Evolutionary conservation across 2,113 vertebrate species (phyloP).

Genomic region (Megaceryle maxima): DNA sequence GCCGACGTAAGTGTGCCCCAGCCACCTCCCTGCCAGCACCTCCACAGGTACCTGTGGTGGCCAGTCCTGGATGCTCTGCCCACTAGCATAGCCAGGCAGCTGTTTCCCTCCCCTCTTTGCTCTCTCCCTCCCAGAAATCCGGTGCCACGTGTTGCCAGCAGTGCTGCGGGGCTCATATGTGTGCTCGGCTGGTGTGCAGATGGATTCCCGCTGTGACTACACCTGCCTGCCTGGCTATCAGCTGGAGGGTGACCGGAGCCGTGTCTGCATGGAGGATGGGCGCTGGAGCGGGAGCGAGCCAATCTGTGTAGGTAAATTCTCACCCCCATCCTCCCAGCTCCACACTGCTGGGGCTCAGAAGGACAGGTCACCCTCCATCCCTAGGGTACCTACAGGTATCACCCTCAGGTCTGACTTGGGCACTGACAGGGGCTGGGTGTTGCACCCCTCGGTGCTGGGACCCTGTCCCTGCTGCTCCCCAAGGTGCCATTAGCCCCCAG

Average conservation of each 20-base stretch:
- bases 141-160: constrained; percentile 82
- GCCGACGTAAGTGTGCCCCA: constrained; percentile 83
- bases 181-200: constrained; percentile 83
- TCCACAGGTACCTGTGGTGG: fast-evolving
- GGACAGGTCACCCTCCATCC: no score
- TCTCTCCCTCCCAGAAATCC: constrained; percentile 77
- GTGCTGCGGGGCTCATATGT: constrained; percentile 84
- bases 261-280: constrained; percentile 84
- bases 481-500: fast-evolving
- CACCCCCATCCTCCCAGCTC: not conserved
- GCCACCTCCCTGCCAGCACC: fast-evolving
- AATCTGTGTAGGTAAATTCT: constrained; percentile 86
- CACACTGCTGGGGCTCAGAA: fast-evolving
- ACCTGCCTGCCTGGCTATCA: constrained; percentile 85
- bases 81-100: fast-evolving
- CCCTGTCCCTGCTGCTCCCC: not conserved
- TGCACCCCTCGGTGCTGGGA: not conserved
- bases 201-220: constrained; percentile 92
- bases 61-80: not conserved
- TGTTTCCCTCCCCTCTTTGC: not conserved
- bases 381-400: not conserved
- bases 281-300: constrained; percentile 90
- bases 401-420: fast-evolving
- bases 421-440: not conserved
- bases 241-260: constrained; percentile 84